phyloP scores from a whole-genome alignment of 2,113 vertebrate species.

The Amphiprion percula region DNA sequence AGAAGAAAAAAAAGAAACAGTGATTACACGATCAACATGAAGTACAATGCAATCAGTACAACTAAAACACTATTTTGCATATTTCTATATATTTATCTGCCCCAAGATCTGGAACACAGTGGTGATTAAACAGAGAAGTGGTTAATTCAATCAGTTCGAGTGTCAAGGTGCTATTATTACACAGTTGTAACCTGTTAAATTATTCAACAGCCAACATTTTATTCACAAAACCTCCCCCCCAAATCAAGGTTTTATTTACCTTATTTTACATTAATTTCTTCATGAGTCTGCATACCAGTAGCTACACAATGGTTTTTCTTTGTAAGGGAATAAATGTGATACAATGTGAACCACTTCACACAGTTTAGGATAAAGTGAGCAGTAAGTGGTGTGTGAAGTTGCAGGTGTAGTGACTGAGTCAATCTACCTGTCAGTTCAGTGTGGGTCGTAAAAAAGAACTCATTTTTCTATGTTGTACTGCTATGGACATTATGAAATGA shows the following conservation, averaged over 20 bases:
- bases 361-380: not conserved
- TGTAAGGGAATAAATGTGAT: not conserved
- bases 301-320: not conserved
- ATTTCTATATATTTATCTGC: slow-evolving; percentile 58
- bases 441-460: not conserved
- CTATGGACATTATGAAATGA: not conserved
- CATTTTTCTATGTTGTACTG: not conserved
- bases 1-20: slow-evolving; percentile 58
- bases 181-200: slow-evolving; percentile 42
- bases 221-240: slow-evolving; percentile 13
- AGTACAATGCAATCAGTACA: slow-evolving; percentile 77
- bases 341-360: slow-evolving; percentile 5
- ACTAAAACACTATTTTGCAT: slow-evolving; percentile 73
- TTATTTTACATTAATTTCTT: slow-evolving; percentile 32
- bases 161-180: slow-evolving; percentile 51
- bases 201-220: slow-evolving; percentile 46
- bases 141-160: slow-evolving; percentile 54
- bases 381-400: not conserved
- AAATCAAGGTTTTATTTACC: not conserved
- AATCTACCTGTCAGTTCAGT: not conserved
- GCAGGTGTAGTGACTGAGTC: not conserved
- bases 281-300: slow-evolving; percentile 15
- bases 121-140: slow-evolving; percentile 56
- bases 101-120: slow-evolving; percentile 51
- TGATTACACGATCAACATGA: slow-evolving; percentile 74